Conservation (phyloP, 2,888 invertebrate genomes). For the Plebejus anna region DNA sequence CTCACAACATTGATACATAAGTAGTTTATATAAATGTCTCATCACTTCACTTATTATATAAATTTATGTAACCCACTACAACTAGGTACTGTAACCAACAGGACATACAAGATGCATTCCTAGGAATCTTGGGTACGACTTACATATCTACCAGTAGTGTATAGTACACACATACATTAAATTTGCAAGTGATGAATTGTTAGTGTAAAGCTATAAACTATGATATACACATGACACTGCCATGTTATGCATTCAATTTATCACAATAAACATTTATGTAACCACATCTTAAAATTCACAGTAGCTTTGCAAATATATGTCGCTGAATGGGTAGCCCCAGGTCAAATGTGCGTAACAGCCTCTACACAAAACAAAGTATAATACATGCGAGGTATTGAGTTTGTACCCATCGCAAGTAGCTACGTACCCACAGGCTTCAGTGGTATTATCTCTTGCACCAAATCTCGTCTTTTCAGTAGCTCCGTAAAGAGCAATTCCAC, state of each 20-base stretch:
- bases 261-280: slow-evolving; percentile 1
- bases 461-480: slow-evolving; percentile 82
- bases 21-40: slow-evolving; percentile 7
- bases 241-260: background rate
- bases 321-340: background rate
- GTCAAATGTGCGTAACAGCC: background rate
- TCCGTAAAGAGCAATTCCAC: slow-evolving; percentile 86
- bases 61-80: background rate
- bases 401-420: background rate
- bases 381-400: background rate
- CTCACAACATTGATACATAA: background rate
- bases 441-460: slow-evolving; percentile 81
- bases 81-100: background rate
- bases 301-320: background rate
- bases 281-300: background rate
- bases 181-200: background rate
- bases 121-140: background rate
- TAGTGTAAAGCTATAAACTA: background rate
- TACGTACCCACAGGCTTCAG: slow-evolving; percentile 77
- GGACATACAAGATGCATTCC: background rate
- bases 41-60: slow-evolving; percentile 9
- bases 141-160: background rate
- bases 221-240: background rate
- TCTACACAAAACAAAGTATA: background rate
- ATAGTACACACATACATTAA: background rate